Conservation (phyloP, 2,113 vertebrate genomes). For the Anarhynchus alexandrinus region DNA sequence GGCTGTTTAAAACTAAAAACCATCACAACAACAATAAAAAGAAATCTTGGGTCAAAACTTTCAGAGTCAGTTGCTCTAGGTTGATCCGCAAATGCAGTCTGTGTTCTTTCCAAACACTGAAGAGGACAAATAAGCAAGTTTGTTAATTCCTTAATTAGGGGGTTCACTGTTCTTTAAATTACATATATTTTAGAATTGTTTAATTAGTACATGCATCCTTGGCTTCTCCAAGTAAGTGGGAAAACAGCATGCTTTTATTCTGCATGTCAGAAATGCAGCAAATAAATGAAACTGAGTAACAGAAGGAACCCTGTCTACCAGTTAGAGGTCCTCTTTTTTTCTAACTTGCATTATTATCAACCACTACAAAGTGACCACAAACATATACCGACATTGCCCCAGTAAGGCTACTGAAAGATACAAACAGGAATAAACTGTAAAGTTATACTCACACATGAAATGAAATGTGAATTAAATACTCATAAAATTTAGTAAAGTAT, state of each 20-base stretch:
- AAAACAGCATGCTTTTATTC: background rate
- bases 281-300: background rate
- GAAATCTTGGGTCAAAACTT: background rate
- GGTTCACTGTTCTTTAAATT: background rate
- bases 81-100: background rate
- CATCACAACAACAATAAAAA: background rate
- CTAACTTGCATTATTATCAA: background rate
- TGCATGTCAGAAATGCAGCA: background rate
- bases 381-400: background rate
- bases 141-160: background rate
- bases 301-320: background rate
- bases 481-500: background rate
- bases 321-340: background rate
- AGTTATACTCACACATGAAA: background rate
- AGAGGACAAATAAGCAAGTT: background rate
- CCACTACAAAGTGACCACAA: background rate
- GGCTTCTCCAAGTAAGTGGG: background rate
- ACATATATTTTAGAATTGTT: background rate
- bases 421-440: background rate
- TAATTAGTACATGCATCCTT: background rate
- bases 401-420: background rate
- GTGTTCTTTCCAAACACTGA: background rate
- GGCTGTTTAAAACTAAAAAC: background rate
- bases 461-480: background rate
- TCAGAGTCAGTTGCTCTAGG: background rate